Evolutionary conservation across 1,140 invertebrate genomes (phyloP), one percentile per base, ranked within the genome.

Genomic region (Sminthurinus signatus): DNA sequence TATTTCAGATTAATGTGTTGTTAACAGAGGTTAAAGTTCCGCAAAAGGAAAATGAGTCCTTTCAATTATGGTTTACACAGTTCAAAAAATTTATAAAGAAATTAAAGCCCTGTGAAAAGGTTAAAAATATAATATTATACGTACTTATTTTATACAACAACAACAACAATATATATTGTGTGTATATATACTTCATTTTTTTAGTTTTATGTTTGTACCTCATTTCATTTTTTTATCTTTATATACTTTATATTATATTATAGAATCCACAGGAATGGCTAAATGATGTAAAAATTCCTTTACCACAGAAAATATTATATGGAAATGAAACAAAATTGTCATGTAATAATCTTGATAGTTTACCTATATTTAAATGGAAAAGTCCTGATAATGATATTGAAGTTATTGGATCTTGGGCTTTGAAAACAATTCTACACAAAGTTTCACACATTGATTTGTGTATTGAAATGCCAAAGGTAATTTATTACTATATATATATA

Each of bases 321-420:
- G 32, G 32, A 15, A 8, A n/a, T n/a, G n/a, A n/a, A n/a, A n/a
- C n/a, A n/a, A n/a, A n/a, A 48, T 48, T 25, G 17, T 48, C 17
- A 25, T n/a, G n/a, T n/a, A n/a, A n/a, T n/a, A n/a, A n/a, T n/a
- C n/a, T n/a, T n/a, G n/a, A n/a, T n/a, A n/a, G n/a, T n/a, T n/a
- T n/a, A 48, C 44, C 4, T 48, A 19, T n/a, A 48, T 28, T n/a
- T 32, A 63, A 32, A 74, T 88, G 86, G 72, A 43, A 75, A 3
- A 80, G 79, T 71, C 86, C 86, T n/a, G n/a, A n/a, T n/a, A 74
- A 76, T 19, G 73, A 76, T 62, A 78, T 87, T 14, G 74, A 77
- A 65, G 72, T 84, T 21, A 79, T 86, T 66, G 88, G 88, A n/a
- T 86, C 87, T 28, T 84, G 84, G 73, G 72, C 75, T 15, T 76